A percentile compares a stretch with the other conserved stretches of the same genome.
These are phyloP conservation scores for Parascotia fuliginaria DNA, from an alignment of 2,888 invertebrate species.

Conservation along the genomic window DNA sequence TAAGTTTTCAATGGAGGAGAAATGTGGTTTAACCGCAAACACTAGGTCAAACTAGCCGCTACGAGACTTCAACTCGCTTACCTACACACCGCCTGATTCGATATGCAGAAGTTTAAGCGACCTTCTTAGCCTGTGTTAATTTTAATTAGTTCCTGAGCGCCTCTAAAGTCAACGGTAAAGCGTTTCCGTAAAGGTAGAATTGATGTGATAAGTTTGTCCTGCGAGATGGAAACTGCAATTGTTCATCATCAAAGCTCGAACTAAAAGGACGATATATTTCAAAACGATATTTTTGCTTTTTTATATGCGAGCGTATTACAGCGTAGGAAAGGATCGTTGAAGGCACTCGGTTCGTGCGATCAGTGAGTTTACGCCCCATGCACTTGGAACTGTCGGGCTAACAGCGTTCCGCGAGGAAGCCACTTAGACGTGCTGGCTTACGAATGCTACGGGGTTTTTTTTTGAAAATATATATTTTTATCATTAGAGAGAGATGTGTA, in stretches of 20 bases:
- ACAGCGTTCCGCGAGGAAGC: conserved; percentile 37
- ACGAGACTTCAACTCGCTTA: conserved; percentile 42
- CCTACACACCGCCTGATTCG: conserved; percentile 50
- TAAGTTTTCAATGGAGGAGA: conserved; percentile 72
- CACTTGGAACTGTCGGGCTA: conserved; percentile 47
- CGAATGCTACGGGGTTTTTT: conserved; percentile 28
- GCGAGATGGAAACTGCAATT: conserved; percentile 12
- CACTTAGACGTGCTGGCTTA: conserved; percentile 36
- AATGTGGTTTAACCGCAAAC: conserved; percentile 69
- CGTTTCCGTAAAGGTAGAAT: conserved; percentile 14
- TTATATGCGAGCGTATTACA: conserved; percentile 47
- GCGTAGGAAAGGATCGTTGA: conserved; percentile 55
- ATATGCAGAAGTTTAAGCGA: conserved; percentile 51
- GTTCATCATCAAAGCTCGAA: conserved; percentile 13
- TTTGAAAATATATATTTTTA: neutral
- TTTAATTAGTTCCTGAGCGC: conserved; percentile 29
- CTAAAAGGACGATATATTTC: conserved; percentile 43
- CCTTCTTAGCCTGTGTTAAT: conserved; percentile 12
- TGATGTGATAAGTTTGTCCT: conserved; percentile 25
- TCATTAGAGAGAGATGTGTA: neutral
- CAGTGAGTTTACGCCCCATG: conserved; percentile 54
- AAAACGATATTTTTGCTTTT: conserved; percentile 44
- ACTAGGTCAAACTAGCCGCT: conserved; percentile 41
- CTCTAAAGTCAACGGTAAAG: conserved; percentile 15
- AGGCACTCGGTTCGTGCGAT: conserved; percentile 53